These are phyloP conservation scores for Aphrocallistes beatrix DNA, from an alignment of 37 sponge, comb jelly and placozoan genomes.

Conservation along the genomic window DNA sequence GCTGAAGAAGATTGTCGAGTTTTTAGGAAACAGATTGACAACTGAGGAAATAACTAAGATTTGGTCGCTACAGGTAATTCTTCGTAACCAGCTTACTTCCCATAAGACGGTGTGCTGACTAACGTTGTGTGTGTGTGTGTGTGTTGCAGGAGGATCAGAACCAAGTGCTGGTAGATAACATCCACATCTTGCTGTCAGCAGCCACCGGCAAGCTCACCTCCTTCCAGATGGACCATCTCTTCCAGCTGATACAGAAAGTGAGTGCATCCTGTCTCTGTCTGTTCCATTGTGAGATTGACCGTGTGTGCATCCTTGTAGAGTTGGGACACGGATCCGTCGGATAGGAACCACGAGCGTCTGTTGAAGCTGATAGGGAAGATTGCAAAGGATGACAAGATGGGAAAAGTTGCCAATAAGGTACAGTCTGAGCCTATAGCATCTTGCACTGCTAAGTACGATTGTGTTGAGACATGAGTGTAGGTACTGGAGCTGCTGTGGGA, in stretches of 20 bases:
- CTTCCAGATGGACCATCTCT: constrained; percentile 61
- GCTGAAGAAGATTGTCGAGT: constrained; percentile 75
- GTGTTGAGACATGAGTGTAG: constrained; percentile 29
- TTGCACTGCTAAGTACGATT: not conserved
- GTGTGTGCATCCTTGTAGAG: constrained; percentile 31
- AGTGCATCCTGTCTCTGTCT: not conserved
- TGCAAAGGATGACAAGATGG: constrained; percentile 62
- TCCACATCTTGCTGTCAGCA: constrained; percentile 63
- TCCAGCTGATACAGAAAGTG: constrained; percentile 58
- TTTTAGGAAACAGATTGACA: constrained; percentile 64
- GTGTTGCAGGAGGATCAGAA: constrained; percentile 47
- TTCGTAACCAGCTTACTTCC: not conserved
- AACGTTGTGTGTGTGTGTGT: not conserved
- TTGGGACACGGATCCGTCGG: constrained; percentile 57
- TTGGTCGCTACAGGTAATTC: constrained; percentile 69
- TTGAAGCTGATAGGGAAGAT: constrained; percentile 65
- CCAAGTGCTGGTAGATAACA: constrained; percentile 59
- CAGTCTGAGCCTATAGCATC: not conserved
- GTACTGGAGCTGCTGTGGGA: constrained; percentile 74
- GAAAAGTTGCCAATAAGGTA: constrained; percentile 69
- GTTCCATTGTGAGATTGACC: not conserved
- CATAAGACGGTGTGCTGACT: not conserved
- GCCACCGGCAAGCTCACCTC: constrained; percentile 56
- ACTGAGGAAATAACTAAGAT: constrained; percentile 59
- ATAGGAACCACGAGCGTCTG: constrained; percentile 56